These are phyloP conservation scores for Poecilia gillii DNA, from an alignment of 2,797 vertebrate species.

Conservation along the genomic window DNA sequence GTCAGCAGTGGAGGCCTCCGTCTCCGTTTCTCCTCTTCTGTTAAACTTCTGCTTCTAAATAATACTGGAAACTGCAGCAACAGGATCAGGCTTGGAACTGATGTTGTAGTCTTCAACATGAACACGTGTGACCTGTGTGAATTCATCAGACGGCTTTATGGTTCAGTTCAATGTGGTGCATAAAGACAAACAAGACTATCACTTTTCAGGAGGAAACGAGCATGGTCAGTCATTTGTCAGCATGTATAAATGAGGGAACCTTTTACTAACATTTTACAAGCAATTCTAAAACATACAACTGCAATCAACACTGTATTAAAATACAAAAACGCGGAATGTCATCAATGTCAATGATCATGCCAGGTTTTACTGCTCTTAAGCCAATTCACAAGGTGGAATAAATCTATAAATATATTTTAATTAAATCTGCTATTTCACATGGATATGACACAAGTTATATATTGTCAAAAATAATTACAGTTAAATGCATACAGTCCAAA, in stretches of 20 bases:
- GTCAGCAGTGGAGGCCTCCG: not conserved
- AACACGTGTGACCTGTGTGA: not conserved
- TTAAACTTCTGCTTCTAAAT: not conserved
- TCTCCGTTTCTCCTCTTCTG: not conserved
- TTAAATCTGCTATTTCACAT: not conserved
- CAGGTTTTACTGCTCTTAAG: not conserved
- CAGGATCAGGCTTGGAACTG: not conserved
- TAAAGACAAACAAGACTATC: not conserved
- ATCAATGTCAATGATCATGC: not conserved
- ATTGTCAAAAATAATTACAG: not conserved
- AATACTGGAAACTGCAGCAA: not conserved
- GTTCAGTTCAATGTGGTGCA: not conserved
- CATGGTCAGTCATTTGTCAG: not conserved
- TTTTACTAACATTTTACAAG: not conserved
- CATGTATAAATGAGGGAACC: not conserved
- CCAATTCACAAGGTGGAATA: not conserved
- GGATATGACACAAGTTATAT: not conserved
- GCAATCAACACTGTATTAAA: not conserved
- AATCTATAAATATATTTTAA: not conserved
- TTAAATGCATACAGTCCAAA: slow-evolving; percentile 2
- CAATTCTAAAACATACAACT: not conserved
- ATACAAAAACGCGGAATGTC: not conserved
- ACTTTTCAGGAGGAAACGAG: not conserved
- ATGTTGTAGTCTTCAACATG: not conserved
- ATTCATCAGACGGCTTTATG: not conserved